A percentile compares a stretch with the other conserved stretches of the same genome.
phyloP scores from a whole-genome alignment of 2,113 vertebrate species.

The Mesembrinibis cayennensis region DNA sequence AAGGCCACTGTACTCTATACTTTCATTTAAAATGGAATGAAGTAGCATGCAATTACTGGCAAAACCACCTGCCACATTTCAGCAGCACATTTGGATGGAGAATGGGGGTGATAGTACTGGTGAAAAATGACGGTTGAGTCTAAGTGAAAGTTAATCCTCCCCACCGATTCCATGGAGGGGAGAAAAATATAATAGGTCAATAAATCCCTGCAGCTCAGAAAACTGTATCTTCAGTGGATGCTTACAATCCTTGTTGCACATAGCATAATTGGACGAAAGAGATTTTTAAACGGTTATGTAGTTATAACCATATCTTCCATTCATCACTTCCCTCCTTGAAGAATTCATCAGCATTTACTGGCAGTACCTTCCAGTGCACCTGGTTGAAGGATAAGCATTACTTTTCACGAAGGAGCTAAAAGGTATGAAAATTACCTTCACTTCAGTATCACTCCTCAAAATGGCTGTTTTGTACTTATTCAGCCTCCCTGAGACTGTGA shows the following conservation, averaged over 20 bases:
- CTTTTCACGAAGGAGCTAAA: not conserved
- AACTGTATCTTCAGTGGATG: slow-evolving; percentile 27
- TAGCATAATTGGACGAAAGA: not conserved
- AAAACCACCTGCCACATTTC: slow-evolving; percentile 46
- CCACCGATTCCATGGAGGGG: not conserved
- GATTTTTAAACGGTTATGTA: not conserved
- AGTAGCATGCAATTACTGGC: slow-evolving; percentile 34
- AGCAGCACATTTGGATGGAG: slow-evolving; percentile 17
- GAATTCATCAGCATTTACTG: not conserved
- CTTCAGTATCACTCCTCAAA: not conserved
- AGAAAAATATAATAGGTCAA: slow-evolving; percentile 45
- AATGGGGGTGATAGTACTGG: not conserved
- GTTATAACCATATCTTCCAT: not conserved
- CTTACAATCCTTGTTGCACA: not conserved
- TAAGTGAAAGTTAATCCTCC: slow-evolving; percentile 37
- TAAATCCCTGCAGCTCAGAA: slow-evolving; percentile 42
- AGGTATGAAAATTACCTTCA: not conserved
- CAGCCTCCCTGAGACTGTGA: not conserved
- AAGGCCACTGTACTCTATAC: not conserved
- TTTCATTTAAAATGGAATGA: slow-evolving; percentile 39
- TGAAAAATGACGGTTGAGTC: not conserved
- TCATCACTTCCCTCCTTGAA: not conserved
- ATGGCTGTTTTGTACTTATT: slow-evolving; percentile 6
- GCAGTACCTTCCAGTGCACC: not conserved
- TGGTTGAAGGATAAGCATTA: slow-evolving; percentile 14